Percentiles rank a stretch among this genome's conserved stretches.
Evolutionary conservation across 2,888 invertebrate genomes (phyloP).

Genomic region (Melanophora roralis): DNA sequence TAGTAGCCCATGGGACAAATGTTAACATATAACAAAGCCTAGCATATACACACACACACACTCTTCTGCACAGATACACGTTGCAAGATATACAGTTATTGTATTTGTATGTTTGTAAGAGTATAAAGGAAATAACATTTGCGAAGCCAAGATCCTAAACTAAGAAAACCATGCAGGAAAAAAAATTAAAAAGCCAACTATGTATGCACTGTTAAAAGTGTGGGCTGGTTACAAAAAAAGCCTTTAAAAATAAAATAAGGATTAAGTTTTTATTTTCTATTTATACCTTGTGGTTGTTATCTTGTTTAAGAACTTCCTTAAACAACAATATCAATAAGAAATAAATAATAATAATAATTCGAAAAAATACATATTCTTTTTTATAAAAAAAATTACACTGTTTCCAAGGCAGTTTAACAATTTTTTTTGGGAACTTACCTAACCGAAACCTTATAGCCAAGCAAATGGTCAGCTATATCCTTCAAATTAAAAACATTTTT

Average conservation of each 20-base stretch:
- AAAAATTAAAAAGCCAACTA: not conserved
- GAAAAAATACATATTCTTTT: constrained; percentile 5
- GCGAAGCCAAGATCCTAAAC: constrained; percentile 52
- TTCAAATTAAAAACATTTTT: no score
- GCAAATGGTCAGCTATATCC: no score
- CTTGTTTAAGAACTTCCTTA: constrained; percentile 32
- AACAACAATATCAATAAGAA: constrained; percentile 35
- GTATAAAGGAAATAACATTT: constrained; percentile 61
- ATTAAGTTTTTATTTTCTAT: constrained; percentile 23
- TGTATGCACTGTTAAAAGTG: constrained; percentile 49
- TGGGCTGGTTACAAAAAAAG: constrained; percentile 58
- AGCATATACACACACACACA: no score
- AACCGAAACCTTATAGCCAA: no score
- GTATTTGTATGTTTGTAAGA: constrained; percentile 53
- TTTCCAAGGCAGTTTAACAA: no score
- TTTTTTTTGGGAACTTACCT: no score
- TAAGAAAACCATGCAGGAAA: constrained; percentile 18
- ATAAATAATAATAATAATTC: constrained; percentile 41
- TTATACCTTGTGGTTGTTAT: constrained; percentile 28
- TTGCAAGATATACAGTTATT: constrained; percentile 51
- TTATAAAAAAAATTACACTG: no score
- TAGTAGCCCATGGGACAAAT: constrained; percentile 62
- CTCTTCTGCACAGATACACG: constrained; percentile 34
- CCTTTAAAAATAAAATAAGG: constrained; percentile 12
- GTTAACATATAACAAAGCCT: constrained; percentile 39